A percentile compares a stretch with the other conserved stretches of the same genome.
Conservation (phyloP, 2,888 invertebrate genomes). For the Eudasyphora cyanicolor region DNA sequence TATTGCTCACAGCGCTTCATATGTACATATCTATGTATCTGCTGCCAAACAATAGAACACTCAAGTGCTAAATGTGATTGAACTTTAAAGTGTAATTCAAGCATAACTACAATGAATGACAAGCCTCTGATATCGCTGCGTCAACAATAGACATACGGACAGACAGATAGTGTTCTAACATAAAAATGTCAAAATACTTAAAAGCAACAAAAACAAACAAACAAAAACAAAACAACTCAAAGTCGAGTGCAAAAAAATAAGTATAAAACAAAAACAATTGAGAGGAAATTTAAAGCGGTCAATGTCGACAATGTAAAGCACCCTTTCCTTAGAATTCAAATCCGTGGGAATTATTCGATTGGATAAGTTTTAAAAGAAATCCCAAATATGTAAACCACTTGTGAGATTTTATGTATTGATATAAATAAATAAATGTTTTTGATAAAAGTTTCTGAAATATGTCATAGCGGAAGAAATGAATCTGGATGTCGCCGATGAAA, state of each 20-base stretch:
- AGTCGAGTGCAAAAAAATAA: background rate
- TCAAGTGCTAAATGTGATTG: constrained; percentile 53
- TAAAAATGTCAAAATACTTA: constrained; percentile 42
- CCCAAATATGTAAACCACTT: background rate
- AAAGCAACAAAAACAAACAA: background rate
- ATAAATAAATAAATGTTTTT: no score
- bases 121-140: constrained; percentile 10
- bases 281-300: constrained; percentile 38
- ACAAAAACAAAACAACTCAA: background rate
- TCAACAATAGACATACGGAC: no score
- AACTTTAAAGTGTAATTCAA: constrained; percentile 48
- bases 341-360: background rate
- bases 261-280: constrained; percentile 12
- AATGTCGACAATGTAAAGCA: background rate
- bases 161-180: constrained; percentile 21
- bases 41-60: background rate
- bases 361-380: background rate
- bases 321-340: background rate
- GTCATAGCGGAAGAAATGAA: no score
- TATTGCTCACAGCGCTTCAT: no score
- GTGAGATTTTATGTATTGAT: background rate
- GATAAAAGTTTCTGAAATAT: no score
- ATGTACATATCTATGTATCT: background rate
- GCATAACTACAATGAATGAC: constrained; percentile 27
- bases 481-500: no score